Base-by-base conservation (phyloP, 2,113 vertebrate species). In the Kryptolebias marmoratus region DNA sequence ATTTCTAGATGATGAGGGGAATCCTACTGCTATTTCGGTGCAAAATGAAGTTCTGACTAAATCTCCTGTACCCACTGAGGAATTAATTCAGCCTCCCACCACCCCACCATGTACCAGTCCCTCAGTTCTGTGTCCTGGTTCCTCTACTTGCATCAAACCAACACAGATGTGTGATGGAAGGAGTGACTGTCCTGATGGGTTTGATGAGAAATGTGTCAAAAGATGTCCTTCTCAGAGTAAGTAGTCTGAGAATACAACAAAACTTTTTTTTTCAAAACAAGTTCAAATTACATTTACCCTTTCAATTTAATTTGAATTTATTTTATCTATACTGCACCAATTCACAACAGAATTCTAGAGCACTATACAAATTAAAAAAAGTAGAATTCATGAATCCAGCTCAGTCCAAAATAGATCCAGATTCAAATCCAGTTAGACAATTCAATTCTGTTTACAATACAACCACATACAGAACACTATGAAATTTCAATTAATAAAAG, bases 181-280 rank as follows among this genome's bases (percentile, higher is more conserved):
- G 8, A 80, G 68, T 8, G 96, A 97, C 86, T 97, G 96, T 54
- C 81, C 80, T 0, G 96, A 96, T 72, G 95, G 95, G 7, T 96
- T 91, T 4, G 95, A 98, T 68, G 96, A 97, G 73, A 82, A 90
- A 0, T 97, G 95, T 1, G 31, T 88, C n/a, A 78, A 64, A 42
- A 80, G 75, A 68, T 98, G 96, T 32, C 86, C 83, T 2, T 39
- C 55, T 9, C 1, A 18, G 4, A 3, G 58, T 60, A 22, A 44
- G 58, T 59, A 10, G 32, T 58, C 39, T 39, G 8, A 60, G 13
- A 18, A 8, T 49, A 22, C 22, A 22, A 22, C 22, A 22, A 22
- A 22, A 22, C 22, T 22, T 22, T 22, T 22, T 22, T 22, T 22
- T 22, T 22, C 22, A 22, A 22, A 22, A 22, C 22, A 22, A 22